Evolutionary conservation across 2,797 vertebrate species (phyloP).

Genomic region (Platalea minor): DNA sequence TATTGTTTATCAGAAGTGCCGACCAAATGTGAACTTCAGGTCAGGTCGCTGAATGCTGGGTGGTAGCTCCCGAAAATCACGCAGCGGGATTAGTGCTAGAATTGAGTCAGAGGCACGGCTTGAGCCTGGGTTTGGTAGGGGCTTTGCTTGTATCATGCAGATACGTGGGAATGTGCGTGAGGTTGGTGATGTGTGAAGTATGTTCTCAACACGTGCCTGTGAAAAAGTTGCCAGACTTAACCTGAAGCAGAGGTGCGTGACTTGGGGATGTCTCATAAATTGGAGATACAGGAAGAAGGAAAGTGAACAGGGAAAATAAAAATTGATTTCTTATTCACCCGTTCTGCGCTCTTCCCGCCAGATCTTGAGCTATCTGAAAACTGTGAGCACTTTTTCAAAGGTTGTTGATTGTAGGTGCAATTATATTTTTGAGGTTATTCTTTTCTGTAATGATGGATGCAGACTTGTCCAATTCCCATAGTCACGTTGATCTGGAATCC

Average conservation of each 20-base stretch:
- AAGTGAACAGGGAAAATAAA: not conserved
- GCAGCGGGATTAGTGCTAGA: not conserved
- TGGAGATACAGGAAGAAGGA: not conserved
- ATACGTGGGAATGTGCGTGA: not conserved
- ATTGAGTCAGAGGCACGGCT: not conserved
- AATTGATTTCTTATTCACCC: not conserved
- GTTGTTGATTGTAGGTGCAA: not conserved
- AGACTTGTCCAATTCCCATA: not conserved
- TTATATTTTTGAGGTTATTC: not conserved
- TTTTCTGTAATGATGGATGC: not conserved
- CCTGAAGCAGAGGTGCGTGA: not conserved
- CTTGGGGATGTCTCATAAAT: not conserved
- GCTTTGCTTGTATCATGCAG: not conserved
- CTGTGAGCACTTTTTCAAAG: not conserved
- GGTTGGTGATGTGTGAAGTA: not conserved
- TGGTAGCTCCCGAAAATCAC: not conserved
- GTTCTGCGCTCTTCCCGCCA: not conserved
- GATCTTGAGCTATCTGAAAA: not conserved
- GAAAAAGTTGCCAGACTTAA: not conserved
- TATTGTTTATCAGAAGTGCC: not conserved
- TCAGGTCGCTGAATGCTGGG: not conserved
- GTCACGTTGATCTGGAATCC: not conserved
- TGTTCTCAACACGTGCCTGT: not conserved
- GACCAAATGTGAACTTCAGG: constrained; percentile 6
- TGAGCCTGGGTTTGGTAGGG: not conserved